These are phyloP conservation scores for Champsocephalus gunnari DNA, from an alignment of 2,797 vertebrate species.

Conservation along the genomic window DNA sequence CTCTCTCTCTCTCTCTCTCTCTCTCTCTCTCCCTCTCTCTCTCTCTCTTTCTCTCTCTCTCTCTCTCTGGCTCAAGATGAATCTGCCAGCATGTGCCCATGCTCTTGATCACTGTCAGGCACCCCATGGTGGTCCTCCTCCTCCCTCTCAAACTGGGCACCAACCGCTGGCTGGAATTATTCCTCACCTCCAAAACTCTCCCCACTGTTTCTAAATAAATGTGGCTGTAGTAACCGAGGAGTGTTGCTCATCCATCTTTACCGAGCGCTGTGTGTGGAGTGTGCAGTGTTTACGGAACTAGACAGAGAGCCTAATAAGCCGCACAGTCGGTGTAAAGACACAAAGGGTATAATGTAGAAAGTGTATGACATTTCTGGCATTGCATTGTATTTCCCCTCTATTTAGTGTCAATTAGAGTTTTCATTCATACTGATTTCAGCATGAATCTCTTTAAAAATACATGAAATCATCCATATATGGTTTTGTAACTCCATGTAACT, in stretches of 20 bases:
- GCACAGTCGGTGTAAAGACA: slow-evolving; percentile 52
- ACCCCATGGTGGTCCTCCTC: slow-evolving; percentile 89
- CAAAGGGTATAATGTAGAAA: slow-evolving; percentile 28
- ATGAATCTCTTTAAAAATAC: slow-evolving; percentile 12
- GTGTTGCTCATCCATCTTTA: slow-evolving; percentile 91
- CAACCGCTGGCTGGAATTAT: slow-evolving; percentile 91
- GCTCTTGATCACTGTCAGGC: slow-evolving; percentile 91
- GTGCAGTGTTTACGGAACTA: slow-evolving; percentile 71
- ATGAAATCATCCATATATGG: slow-evolving; percentile 20
- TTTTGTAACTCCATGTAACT: slow-evolving; percentile 29
- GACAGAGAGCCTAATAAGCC: slow-evolving; percentile 76
- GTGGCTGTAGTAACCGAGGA: slow-evolving; percentile 86
- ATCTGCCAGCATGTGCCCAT: slow-evolving; percentile 87
- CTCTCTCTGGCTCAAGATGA: slow-evolving; percentile 83
- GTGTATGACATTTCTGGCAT: slow-evolving; percentile 28
- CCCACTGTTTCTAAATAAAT: slow-evolving; percentile 94
- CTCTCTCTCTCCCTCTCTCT: slow-evolving; percentile 18
- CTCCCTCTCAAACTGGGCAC: slow-evolving; percentile 88
- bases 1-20: slow-evolving; percentile 23
- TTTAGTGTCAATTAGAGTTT: slow-evolving; percentile 11
- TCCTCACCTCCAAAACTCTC: slow-evolving; percentile 89
- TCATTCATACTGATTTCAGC: slow-evolving; percentile 2
- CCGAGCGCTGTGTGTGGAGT: slow-evolving; percentile 57
- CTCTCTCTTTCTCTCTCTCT: slow-evolving; percentile 42
- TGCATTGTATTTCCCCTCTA: slow-evolving; percentile 14